phyloP scores from a whole-genome alignment of 2,888 invertebrate species.

The Caenorhabditis sp. region DNA sequence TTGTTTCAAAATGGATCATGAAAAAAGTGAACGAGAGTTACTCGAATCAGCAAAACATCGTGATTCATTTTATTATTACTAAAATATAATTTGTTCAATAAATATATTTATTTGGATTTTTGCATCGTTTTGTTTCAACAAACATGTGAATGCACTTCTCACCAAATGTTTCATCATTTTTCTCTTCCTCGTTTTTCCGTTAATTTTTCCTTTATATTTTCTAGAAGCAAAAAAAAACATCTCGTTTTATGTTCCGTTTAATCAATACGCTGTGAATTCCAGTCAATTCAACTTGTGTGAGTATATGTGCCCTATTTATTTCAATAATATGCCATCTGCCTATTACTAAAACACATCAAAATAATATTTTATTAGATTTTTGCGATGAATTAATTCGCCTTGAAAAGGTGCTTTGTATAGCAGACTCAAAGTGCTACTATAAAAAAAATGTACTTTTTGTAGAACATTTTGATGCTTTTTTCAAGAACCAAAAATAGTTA shows the following conservation, averaged over 20 bases:
- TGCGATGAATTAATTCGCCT: not conserved
- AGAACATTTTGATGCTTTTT: no score
- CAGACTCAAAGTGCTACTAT: no score
- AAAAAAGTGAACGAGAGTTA: conserved; percentile 14
- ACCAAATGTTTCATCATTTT: not conserved
- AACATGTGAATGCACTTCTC: no score
- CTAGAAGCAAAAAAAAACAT: not conserved
- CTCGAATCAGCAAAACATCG: conserved; percentile 24
- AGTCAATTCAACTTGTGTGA: not conserved
- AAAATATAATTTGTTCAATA: not conserved
- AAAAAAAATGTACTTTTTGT: no score
- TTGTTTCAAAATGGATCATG: conserved; percentile 35
- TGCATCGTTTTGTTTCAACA: no score
- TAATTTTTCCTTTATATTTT: not conserved
- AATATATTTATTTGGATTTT: conserved; percentile 1
- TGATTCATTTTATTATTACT: conserved; percentile 29
- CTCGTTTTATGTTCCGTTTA: not conserved
- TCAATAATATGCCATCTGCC: not conserved
- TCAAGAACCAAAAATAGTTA: no score
- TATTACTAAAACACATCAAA: not conserved
- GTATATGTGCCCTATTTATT: not conserved
- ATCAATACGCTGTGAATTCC: not conserved
- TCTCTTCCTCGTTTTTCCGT: not conserved
- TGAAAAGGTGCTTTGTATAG: no score
- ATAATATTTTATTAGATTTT: not conserved